Conservation (phyloP, 2,888 invertebrate genomes). For the Suillia variegata region DNA sequence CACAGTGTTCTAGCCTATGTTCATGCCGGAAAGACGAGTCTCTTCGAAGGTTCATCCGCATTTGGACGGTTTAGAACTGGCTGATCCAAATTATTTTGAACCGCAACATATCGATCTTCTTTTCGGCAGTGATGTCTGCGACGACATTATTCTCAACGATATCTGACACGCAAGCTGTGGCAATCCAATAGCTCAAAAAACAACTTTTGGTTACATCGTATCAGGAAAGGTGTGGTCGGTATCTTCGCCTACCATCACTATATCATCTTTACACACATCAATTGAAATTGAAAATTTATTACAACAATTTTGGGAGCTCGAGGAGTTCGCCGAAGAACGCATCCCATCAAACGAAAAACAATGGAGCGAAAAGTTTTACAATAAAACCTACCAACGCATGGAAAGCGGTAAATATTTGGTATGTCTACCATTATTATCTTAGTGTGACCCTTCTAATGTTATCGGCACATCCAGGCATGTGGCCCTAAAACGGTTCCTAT, state of each 20-base stretch:
- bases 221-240: constrained; percentile 11
- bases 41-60: neutral
- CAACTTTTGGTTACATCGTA: constrained; percentile 21
- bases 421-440: constrained; percentile 12
- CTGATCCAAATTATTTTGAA: constrained; percentile 17
- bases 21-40: neutral
- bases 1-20: constrained; percentile 1
- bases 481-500: constrained; percentile 18
- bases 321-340: neutral
- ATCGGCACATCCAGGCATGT: constrained; percentile 14
- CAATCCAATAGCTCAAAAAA: constrained; percentile 16
- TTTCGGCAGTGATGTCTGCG: constrained; percentile 17
- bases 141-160: constrained; percentile 10
- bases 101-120: constrained; percentile 13
- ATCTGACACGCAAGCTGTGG: no score
- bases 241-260: neutral
- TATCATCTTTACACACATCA: constrained; percentile 3
- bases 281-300: constrained; percentile 13
- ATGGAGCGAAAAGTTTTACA: constrained; percentile 16
- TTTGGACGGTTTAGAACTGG: constrained; percentile 9
- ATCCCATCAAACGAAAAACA: neutral
- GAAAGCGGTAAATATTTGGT: constrained; percentile 11
- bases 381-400: constrained; percentile 2
- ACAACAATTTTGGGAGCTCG: constrained; percentile 12
- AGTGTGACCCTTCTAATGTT: neutral